Conservation (phyloP, 1,140 invertebrate genomes). For the Drosophila lacteicornis region DNA sequence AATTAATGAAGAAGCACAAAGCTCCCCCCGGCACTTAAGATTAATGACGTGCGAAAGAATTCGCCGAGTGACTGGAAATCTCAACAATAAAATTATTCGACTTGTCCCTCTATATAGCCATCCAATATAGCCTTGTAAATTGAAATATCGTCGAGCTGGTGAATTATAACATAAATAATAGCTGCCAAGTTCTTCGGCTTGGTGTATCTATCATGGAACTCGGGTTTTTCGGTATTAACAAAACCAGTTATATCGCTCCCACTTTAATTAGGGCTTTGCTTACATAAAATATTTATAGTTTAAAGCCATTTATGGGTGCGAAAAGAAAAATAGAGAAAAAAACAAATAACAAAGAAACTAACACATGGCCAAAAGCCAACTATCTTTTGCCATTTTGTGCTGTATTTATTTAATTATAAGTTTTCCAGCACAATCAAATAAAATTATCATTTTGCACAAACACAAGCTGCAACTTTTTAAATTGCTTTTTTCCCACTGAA, state of each 20-base stretch:
- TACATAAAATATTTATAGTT: not conserved
- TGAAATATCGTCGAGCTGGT: not conserved
- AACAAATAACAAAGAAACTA: not conserved
- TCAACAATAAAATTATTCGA: slow-evolving; percentile 18
- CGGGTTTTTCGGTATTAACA: not conserved
- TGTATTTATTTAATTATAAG: slow-evolving; percentile 6
- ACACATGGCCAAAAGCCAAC: not conserved
- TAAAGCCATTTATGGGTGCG: not conserved
- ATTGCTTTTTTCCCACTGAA: not conserved
- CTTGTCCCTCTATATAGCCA: slow-evolving; percentile 2
- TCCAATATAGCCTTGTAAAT: slow-evolving; percentile 8
- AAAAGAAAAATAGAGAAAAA: too few relatives aligned
- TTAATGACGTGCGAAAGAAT: slow-evolving; percentile 17
- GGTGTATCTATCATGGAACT: not conserved
- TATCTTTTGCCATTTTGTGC: not conserved
- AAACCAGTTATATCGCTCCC: not conserved
- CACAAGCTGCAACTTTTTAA: slow-evolving; percentile 1
- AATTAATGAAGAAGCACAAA: slow-evolving; percentile 19
- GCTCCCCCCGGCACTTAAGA: slow-evolving; percentile 10
- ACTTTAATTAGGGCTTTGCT: not conserved
- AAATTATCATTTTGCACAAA: slow-evolving; percentile 5
- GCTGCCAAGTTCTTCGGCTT: not conserved
- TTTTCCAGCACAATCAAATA: slow-evolving; percentile 1
- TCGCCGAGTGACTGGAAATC: slow-evolving; percentile 9
- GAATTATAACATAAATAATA: slow-evolving; percentile 11